Evolutionary conservation across 2,888 invertebrate genomes (phyloP).

Genomic region (Podotricha telesiphe): DNA sequence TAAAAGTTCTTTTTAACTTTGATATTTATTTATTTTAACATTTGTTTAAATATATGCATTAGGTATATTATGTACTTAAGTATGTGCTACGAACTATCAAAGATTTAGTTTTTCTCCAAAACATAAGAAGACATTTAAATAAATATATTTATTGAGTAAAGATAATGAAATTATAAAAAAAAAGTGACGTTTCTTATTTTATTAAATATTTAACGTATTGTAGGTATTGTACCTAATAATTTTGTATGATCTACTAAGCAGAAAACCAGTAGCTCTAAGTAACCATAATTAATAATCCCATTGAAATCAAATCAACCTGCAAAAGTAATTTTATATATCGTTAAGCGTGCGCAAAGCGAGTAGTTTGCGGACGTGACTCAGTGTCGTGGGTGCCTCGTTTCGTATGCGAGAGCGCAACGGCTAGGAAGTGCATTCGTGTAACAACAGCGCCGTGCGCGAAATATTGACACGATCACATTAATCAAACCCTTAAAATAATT

Average conservation of each 20-base stretch:
- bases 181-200: neutral
- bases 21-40: neutral
- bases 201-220: neutral
- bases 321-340: slow-evolving; percentile 34
- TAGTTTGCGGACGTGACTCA: slow-evolving; percentile 59
- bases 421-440: slow-evolving; percentile 73
- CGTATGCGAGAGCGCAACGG: slow-evolving; percentile 66
- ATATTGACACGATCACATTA: slow-evolving; percentile 42
- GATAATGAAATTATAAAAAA: too few species aligned
- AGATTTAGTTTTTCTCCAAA: too few species aligned
- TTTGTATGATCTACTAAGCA: neutral
- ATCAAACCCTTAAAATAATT: slow-evolving; percentile 33
- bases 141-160: too few species aligned
- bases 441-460: slow-evolving; percentile 52
- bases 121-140: too few species aligned
- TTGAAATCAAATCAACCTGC: slow-evolving; percentile 32
- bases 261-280: slow-evolving; percentile 6
- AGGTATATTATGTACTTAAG: neutral
- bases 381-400: slow-evolving; percentile 67
- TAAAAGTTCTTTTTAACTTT: neutral
- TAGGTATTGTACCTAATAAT: neutral
- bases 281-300: slow-evolving; percentile 19
- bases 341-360: slow-evolving; percentile 30
- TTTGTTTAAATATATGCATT: neutral
- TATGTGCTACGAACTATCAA: too few species aligned